Base-by-base conservation (phyloP, 2,113 vertebrate genomes). In the Antechinus flavipes region DNA sequence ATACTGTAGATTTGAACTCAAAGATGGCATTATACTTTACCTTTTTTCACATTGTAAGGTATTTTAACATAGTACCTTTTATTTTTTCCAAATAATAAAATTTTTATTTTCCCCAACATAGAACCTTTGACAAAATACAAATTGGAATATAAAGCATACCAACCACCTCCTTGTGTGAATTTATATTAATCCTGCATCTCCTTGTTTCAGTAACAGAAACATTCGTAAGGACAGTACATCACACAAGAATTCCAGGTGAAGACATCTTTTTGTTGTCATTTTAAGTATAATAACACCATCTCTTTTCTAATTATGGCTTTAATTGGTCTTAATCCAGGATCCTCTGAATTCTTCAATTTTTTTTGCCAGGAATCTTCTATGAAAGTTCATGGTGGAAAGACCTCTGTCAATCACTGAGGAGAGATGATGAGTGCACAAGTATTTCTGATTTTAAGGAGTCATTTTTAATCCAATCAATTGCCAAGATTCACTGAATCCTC, bases 361-460 rank as follows among this genome's bases (percentile, higher is more conserved):
- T 95, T 96, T 55, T 94, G 90, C 94, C 92, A 97, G 46, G 91
- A 92, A 93, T 76, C 54, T 95, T 76, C 97, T 92, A 93, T 27
- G 89, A 93, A 93, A 54, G 61, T 61, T 68, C 94, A 89, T 91
- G 53, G 92, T 56, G 94, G 94, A 90, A 92, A 97, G 96, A 91
- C 96, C 91, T 94, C 94, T 95, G 95, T 97, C 97, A 97, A 95
- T 96, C 94, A 96, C 90, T 94, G 61, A 58, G 24, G 90, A 55
- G 58, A 93, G 58, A 54, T 11, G 12, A 94, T 91, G 56, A 94
- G 93, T 35, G 12, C 93, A 90, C 91, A 58, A 91, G 90, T 89
- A 94, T 93, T 95, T 97, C 84, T 97, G 95, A 96, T 97, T 95
- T 97, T 96, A 96, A 97, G 96, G 61, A 97, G 96, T 93, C 24